Percentiles rank a stretch among this genome's conserved stretches.
Conservation (phyloP, 1,140 invertebrate species). For the Orchesella cincta region DNA sequence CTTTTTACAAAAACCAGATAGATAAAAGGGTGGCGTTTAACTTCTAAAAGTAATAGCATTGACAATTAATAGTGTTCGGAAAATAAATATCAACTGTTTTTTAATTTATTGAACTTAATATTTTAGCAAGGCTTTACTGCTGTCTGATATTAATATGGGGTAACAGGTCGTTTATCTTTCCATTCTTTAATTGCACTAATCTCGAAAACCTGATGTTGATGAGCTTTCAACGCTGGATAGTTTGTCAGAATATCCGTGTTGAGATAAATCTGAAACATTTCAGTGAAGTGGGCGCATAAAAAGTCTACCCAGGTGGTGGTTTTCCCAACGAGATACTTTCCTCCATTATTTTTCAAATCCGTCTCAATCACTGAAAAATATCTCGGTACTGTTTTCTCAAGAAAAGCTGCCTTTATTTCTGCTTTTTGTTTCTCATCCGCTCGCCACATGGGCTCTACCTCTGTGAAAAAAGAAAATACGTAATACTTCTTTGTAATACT, state of each 20-base stretch:
- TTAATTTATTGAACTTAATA: too few species aligned
- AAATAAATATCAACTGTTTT: too few species aligned
- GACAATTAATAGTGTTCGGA: too few species aligned
- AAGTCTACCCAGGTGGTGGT: background rate
- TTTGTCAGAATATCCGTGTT: background rate
- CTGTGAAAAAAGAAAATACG: background rate
- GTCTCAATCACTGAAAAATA: background rate
- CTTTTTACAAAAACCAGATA: too few species aligned
- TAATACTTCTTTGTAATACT: background rate
- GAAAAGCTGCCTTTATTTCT: background rate
- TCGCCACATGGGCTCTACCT: background rate
- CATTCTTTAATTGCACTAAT: conserved; percentile 40
- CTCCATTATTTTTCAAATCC: background rate
- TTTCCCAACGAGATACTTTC: background rate
- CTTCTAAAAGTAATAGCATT: too few species aligned
- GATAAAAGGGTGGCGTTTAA: too few species aligned
- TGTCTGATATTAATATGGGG: too few species aligned
- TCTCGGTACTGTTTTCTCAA: background rate
- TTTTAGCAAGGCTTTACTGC: too few species aligned
- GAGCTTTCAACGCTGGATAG: conserved; percentile 10
- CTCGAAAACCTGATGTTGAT: background rate
- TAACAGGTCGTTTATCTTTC: conserved; percentile 36
- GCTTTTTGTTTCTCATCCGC: background rate
- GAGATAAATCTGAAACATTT: background rate
- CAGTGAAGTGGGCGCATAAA: background rate